These are phyloP conservation scores for Oxyura jamaicensis DNA, from an alignment of 2,113 vertebrate species.

Conservation along the genomic window DNA sequence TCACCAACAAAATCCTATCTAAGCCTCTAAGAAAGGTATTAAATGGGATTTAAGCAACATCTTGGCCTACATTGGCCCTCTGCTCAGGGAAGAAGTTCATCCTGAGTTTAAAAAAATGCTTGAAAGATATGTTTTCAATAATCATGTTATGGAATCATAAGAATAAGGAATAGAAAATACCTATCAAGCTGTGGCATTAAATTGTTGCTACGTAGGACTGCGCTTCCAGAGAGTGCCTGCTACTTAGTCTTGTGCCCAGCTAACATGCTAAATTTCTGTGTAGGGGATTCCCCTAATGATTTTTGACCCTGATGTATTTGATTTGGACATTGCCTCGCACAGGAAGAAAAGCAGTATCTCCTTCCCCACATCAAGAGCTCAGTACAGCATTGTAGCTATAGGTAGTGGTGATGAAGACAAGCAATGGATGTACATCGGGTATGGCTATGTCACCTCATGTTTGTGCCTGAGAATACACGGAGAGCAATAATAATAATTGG, in stretches of 20 bases:
- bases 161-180: background rate
- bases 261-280: background rate
- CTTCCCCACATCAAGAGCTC: fast-evolving
- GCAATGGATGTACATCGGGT: background rate
- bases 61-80: background rate
- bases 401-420: background rate
- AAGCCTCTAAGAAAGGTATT: constrained; percentile 38
- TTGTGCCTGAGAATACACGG: background rate
- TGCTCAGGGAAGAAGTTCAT: background rate
- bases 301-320: background rate
- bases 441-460: background rate
- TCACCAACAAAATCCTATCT: constrained; percentile 25
- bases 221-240: background rate
- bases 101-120: background rate
- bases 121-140: background rate
- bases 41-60: constrained; percentile 35
- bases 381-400: fast-evolving
- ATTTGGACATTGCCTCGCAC: background rate
- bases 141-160: background rate
- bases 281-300: background rate
- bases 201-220: background rate
- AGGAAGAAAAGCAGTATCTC: background rate
- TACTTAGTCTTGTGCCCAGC: background rate
- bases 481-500: background rate
- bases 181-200: background rate